These are phyloP conservation scores for Psilopsiagon aurifrons DNA, from an alignment of 2,113 vertebrate species.

Conservation along the genomic window DNA sequence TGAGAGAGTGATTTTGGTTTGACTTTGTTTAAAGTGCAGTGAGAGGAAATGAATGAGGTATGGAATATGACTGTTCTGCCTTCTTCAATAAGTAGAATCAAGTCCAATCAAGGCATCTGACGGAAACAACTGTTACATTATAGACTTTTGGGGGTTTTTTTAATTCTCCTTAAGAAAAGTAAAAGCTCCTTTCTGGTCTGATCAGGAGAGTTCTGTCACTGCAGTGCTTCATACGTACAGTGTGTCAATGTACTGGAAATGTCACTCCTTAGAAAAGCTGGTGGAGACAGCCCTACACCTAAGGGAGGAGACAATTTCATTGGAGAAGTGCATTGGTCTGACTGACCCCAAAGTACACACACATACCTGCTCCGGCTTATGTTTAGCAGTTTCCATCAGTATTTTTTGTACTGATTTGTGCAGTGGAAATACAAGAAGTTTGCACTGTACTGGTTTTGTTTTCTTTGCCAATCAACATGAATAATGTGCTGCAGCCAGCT, in stretches of 20 bases:
- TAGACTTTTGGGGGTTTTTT: neutral
- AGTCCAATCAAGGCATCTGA: neutral
- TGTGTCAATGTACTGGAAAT: neutral
- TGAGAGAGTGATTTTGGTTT: neutral
- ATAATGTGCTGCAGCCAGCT: neutral
- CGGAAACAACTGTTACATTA: neutral
- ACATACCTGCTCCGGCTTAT: neutral
- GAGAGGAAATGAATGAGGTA: neutral
- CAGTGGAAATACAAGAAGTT: neutral
- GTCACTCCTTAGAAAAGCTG: neutral
- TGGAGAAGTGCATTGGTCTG: neutral
- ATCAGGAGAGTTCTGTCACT: neutral
- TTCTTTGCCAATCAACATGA: neutral
- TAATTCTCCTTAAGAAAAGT: neutral
- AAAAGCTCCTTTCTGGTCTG: neutral
- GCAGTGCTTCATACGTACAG: neutral
- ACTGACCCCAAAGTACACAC: neutral
- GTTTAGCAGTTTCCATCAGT: neutral
- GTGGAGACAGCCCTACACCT: neutral
- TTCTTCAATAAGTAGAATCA: neutral
- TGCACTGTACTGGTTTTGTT: neutral
- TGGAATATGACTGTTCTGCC: neutral
- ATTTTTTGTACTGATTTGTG: neutral
- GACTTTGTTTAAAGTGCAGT: neutral
- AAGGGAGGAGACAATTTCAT: neutral